Evolutionary conservation across 2,888 invertebrate genomes (phyloP), one percentile per base, ranked within the genome.

Genomic region (Augochlorella aurata): DNA sequence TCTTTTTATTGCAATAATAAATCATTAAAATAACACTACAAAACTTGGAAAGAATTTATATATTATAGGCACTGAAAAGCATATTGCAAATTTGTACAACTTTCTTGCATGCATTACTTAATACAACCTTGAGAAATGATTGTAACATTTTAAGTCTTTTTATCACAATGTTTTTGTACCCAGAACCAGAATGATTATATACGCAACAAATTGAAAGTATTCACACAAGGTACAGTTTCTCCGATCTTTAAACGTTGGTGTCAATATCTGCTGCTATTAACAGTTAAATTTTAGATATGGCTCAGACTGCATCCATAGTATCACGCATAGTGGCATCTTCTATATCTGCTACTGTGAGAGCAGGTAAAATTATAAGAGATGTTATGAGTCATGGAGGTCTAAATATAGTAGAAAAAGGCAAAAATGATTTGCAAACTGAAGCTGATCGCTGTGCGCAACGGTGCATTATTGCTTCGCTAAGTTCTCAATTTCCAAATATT

Each of bases 401-500:
- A 65, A 98, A 97, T 75, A 98, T 99, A 89, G 96, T 99, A 18
- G 98, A 98, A 90, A 99, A 99, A 96, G 98, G 97, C 29, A 96
- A 96, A 92, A 97, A 98, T 95, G 99, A 99, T 94, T 95, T 98
- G 65, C 99, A 99, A 95, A 99, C 99, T 7, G 98, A 99, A 94
- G 99, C 99, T 9, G 99, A 99, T 93, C 95, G 99, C 86, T 97
- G 97, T 47, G 99, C 98, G 0, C 99, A 99, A 94, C 95, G 96
- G 85, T 98, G 98, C 92, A 99, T 99, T 81, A 96, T 99, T 81
- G 97, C 97, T 44, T 98, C 98, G 1, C 94, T 99, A 7, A 94
- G 96, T 52, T 95, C 95, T 81, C 96, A 97, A 90, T 99, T 98
- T 94, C 98, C 99, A 0, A 95, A 95, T 88, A 93, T 98, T 0